Percentiles rank a stretch among this genome's conserved stretches.
Conservation (phyloP, 2,113 vertebrate species). For the Neotoma lepida region DNA sequence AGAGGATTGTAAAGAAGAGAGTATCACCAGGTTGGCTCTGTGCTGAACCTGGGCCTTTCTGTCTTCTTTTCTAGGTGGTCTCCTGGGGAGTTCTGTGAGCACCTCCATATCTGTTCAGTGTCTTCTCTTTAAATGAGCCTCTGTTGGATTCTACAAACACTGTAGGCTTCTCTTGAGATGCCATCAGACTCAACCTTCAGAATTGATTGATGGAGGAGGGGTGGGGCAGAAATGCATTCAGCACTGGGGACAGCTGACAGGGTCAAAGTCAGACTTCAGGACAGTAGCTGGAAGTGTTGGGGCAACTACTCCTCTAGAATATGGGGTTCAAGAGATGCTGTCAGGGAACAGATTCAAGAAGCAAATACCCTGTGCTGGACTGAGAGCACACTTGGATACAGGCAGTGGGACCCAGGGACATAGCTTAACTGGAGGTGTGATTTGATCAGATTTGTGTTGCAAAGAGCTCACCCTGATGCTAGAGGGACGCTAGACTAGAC, state of each 20-base stretch:
- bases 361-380: fast-evolving
- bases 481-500: neutral
- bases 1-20: neutral
- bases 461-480: neutral
- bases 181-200: neutral
- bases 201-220: neutral
- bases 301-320: too few species aligned
- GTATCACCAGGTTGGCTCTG: neutral
- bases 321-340: neutral
- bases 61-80: neutral
- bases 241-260: neutral
- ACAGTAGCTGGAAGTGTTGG: too few species aligned
- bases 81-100: neutral
- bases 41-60: neutral
- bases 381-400: neutral
- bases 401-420: neutral
- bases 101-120: neutral
- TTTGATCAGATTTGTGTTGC: neutral
- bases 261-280: neutral
- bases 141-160: neutral
- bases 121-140: neutral
- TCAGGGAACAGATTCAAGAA: neutral
- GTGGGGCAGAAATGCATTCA: neutral
- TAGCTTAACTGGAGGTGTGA: neutral
- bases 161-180: neutral